Conservation (phyloP, 2,888 invertebrate genomes). For the Cantharis rustica region DNA sequence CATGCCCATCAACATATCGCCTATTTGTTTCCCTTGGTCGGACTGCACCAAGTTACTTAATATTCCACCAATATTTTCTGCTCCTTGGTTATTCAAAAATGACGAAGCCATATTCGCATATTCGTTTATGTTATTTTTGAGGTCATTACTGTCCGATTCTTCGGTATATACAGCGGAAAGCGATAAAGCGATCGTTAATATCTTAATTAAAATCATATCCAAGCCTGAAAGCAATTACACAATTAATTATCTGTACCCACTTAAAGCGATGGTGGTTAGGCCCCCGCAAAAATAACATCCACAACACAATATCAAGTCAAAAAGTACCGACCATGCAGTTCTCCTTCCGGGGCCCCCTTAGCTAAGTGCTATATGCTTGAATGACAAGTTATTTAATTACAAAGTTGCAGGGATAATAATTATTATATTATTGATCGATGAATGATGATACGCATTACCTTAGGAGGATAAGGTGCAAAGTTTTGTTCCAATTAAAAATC, state of each 20-base stretch:
- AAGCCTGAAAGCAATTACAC: neutral
- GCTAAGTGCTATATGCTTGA: no score
- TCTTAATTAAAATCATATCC: conserved; percentile 14
- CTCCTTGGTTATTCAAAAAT: conserved; percentile 61
- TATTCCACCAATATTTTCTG: conserved; percentile 65
- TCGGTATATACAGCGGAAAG: neutral
- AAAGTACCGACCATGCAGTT: no score
- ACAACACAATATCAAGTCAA: no score
- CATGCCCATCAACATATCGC: conserved; percentile 44
- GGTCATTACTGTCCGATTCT: conserved; percentile 11
- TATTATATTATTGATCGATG: no score
- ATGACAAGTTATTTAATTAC: no score
- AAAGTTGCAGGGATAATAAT: neutral
- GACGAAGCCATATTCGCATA: conserved; percentile 71
- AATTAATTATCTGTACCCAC: neutral
- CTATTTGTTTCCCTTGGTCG: conserved; percentile 65
- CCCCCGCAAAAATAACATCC: no score
- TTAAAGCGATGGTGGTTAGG: neutral
- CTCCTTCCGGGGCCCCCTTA: neutral
- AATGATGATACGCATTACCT: no score
- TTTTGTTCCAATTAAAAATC: neutral
- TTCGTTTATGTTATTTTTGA: conserved; percentile 52
- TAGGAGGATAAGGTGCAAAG: neutral
- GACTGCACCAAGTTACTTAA: conserved; percentile 72
- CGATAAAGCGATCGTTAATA: conserved; percentile 12